Evolutionary conservation across 2,797 vertebrate genomes (phyloP), one percentile per base, ranked within the genome.

Genomic region (Arnoldichthys spilopterus): DNA sequence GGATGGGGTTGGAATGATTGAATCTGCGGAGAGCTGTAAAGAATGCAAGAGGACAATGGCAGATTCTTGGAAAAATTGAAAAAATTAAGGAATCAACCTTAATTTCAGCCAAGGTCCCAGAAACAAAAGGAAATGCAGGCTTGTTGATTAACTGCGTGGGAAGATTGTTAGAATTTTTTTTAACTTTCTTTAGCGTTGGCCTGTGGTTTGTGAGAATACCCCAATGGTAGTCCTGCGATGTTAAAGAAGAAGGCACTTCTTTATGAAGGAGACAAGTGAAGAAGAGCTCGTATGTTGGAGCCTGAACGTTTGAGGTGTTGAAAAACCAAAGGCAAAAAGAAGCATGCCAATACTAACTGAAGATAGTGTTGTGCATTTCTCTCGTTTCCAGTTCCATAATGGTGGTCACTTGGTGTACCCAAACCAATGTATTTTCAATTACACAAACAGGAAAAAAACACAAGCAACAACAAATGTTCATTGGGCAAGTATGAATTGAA

Each of bases 241-340:
- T 40, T 43, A 30, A 66, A 81, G 73, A 59, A 72, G 70, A 30
- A 32, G 62, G 58, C 59, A 51, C 32, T 80, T 82, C 40, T 71
- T 76, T 62, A n/a, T 80, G 76, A 74, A 73, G 80, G 56, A 74
- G 63, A 16, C 18, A 62, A n/a, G 45, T 45, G 59, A 16, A 66
- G 63, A 47, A 68, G 56, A 77, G 51, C 43, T 69, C 70, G 24
- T 73, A 83, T 87, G 82, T 26, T 81, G 61, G 37, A 74, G 79
- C 70, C 45, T 64, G 59, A 64, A 40, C 77, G 83, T 85, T 87
- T 85, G 76, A 83, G 81, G 64, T 47, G 85, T 85, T 78, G 85
- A 88, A 89, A 91, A 93, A 90, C 90, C 92, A 90, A 92, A 89
- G 90, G 77, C 82, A 78, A 83, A 88, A 87, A 82, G 89, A 90